Evolutionary conservation across 1,140 invertebrate species (phyloP).

Genomic region (Druon quercuslanigerum): DNA sequence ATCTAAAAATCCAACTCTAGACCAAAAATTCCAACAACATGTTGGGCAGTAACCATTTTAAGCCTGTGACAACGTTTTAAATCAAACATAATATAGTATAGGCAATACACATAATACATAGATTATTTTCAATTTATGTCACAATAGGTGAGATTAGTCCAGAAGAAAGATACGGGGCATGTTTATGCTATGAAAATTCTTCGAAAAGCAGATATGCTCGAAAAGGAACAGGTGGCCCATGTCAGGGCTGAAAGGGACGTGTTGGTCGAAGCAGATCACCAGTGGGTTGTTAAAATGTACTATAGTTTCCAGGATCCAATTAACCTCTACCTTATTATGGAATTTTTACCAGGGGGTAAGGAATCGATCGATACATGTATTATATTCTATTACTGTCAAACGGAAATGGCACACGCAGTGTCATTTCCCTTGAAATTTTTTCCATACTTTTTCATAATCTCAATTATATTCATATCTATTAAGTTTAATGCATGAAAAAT

Average conservation of each 20-base stretch:
- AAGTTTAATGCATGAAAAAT: too few relatives aligned
- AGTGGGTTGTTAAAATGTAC: slow-evolving; percentile 99
- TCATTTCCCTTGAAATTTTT: too few relatives aligned
- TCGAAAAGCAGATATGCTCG: slow-evolving; percentile 98
- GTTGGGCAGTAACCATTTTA: too few relatives aligned
- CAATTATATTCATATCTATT: too few relatives aligned
- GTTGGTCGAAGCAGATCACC: slow-evolving; percentile 98
- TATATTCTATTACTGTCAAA: too few relatives aligned
- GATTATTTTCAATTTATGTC: neutral
- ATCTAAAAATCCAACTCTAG: too few relatives aligned
- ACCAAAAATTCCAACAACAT: too few relatives aligned
- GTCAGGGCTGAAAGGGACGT: slow-evolving; percentile 98
- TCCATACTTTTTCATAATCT: too few relatives aligned
- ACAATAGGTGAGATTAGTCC: slow-evolving; percentile 92
- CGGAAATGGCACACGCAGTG: too few relatives aligned
- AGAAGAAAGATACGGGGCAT: slow-evolving; percentile 99
- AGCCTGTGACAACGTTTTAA: too few relatives aligned
- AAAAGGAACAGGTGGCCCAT: slow-evolving; percentile 99
- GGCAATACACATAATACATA: too few relatives aligned
- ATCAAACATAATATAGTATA: too few relatives aligned
- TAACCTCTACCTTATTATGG: slow-evolving; percentile 99
- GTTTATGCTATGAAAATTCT: slow-evolving; percentile 99
- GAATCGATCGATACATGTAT: neutral
- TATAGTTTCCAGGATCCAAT: slow-evolving; percentile 99
- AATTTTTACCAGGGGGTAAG: slow-evolving; percentile 96